phyloP scores from a whole-genome alignment of 2,888 invertebrate species.

The Erebia palarica region DNA sequence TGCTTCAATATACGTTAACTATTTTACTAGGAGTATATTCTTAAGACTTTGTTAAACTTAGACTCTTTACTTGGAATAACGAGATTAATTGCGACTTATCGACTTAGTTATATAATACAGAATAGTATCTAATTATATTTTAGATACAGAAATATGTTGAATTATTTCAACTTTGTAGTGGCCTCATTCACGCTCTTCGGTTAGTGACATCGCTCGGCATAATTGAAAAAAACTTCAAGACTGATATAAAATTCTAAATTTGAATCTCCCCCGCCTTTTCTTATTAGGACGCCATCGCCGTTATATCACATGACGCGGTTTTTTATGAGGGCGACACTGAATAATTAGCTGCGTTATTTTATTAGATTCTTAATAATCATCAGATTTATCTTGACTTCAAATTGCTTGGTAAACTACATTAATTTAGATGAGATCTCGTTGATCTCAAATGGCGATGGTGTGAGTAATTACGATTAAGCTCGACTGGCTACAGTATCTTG shows the following conservation, averaged over 20 bases:
- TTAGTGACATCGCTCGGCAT: conserved; percentile 66
- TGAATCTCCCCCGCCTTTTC: conserved; percentile 63
- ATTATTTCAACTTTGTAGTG: conserved; percentile 44
- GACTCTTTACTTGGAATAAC: conserved; percentile 11
- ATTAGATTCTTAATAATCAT: conserved; percentile 24
- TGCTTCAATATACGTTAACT: conserved; percentile 4
- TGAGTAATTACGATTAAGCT: conserved; percentile 51
- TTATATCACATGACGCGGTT: conserved; percentile 55
- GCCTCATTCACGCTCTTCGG: conserved; percentile 63
- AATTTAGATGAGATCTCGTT: conserved; percentile 31
- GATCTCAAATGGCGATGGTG: conserved; percentile 37
- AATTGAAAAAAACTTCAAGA: conserved; percentile 55
- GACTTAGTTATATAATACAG: neutral
- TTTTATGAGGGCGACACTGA: conserved; percentile 37
- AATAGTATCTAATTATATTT: neutral
- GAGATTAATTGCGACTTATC: conserved; percentile 20
- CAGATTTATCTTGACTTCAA: conserved; percentile 15
- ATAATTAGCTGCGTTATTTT: conserved; percentile 25
- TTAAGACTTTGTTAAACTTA: conserved; percentile 1
- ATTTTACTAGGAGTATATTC: conserved; percentile 20
- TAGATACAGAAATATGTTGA: neutral
- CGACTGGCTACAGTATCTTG: conserved; percentile 40
- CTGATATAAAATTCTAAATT: conserved; percentile 79
- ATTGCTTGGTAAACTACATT: conserved; percentile 13
- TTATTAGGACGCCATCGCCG: conserved; percentile 54